Evolutionary conservation across 2,797 vertebrate genomes (phyloP).

Genomic region (Lemur catta): DNA sequence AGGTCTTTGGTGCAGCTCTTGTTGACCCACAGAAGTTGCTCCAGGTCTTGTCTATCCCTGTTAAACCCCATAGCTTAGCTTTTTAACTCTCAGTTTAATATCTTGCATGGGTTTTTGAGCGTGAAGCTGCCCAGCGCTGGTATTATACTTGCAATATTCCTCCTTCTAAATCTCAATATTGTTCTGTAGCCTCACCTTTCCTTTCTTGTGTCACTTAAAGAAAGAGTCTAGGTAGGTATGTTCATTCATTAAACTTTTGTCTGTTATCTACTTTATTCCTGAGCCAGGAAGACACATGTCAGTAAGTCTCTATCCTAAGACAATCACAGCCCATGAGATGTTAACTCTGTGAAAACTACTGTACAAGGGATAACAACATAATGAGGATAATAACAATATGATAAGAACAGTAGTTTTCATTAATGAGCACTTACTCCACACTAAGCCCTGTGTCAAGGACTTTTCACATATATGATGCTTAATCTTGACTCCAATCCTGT

Average conservation of each 20-base stretch:
- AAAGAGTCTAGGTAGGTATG: neutral
- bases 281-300: neutral
- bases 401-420: neutral
- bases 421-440: neutral
- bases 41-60: neutral
- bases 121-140: neutral
- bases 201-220: neutral
- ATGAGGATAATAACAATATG: neutral
- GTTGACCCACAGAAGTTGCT: neutral
- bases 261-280: neutral
- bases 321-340: neutral
- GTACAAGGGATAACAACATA: accelerated
- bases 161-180: neutral
- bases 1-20: neutral
- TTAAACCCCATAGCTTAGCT: neutral
- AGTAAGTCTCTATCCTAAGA: neutral
- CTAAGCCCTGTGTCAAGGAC: neutral
- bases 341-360: neutral
- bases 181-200: neutral
- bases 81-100: neutral
- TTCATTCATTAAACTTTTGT: neutral
- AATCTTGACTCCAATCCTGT: neutral
- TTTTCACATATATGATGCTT: neutral
- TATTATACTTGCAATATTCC: too few species aligned
- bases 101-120: neutral